phyloP scores from a whole-genome alignment of 2,888 invertebrate genomes.

The Drosophila gaucha region DNA sequence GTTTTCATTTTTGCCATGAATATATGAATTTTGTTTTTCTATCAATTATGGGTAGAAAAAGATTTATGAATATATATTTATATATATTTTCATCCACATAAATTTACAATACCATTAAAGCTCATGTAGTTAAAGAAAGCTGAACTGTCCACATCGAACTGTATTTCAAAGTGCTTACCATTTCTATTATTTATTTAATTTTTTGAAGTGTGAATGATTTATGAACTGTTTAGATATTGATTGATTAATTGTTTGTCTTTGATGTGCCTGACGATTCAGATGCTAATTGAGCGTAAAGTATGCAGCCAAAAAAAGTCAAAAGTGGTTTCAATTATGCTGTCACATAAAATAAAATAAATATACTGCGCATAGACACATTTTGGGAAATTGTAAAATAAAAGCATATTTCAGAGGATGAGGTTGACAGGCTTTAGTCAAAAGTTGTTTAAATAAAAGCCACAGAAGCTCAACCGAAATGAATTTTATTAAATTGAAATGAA shows the following conservation, averaged over 20 bases:
- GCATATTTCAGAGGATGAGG: background rate
- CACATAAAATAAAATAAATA: constrained; percentile 5
- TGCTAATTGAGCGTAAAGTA: constrained; percentile 57
- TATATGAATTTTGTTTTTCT: no score
- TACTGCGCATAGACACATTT: background rate
- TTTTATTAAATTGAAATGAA: constrained; percentile 51
- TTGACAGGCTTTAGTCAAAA: background rate
- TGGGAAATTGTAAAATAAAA: background rate
- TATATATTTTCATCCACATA: no score
- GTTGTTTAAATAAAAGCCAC: constrained; percentile 27
- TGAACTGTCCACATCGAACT: background rate
- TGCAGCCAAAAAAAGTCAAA: constrained; percentile 5
- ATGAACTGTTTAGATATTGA: constrained; percentile 35
- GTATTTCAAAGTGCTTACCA: no score
- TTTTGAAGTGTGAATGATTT: constrained; percentile 23
- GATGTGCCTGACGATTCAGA: constrained; percentile 34
- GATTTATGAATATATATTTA: no score
- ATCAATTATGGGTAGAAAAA: no score
- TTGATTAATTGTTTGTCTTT: constrained; percentile 45
- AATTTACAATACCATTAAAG: no score
- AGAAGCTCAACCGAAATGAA: constrained; percentile 39
- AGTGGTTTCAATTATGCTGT: constrained; percentile 13
- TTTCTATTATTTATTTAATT: background rate
- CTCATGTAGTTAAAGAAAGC: no score
- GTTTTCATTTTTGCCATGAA: no score